Conservation (phyloP, 2,113 vertebrate genomes). For the Anas platyrhynchos region DNA sequence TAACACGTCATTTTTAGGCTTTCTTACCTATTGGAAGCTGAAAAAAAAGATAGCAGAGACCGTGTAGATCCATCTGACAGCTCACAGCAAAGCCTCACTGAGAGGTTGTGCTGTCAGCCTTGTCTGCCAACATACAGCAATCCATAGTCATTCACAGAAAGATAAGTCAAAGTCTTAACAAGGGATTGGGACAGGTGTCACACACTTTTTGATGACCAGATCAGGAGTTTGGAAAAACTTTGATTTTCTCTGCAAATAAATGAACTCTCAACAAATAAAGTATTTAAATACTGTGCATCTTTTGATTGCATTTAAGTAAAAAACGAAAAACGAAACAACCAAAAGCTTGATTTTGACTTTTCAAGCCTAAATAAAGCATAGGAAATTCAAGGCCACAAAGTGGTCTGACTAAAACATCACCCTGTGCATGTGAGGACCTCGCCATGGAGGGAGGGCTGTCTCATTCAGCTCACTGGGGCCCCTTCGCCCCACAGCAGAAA, state of each 20-base stretch:
- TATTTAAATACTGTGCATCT: neutral
- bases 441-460: neutral
- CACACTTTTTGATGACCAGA: neutral
- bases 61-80: neutral
- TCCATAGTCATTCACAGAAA: neutral
- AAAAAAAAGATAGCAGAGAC: neutral
- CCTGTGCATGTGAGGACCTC: neutral
- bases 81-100: neutral
- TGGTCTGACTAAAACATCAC: neutral
- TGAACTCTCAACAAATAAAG: neutral
- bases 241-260: neutral
- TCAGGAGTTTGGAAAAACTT: neutral
- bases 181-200: neutral
- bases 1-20: neutral
- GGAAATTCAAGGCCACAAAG: neutral
- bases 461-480: neutral
- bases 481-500: neutral
- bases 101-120: neutral
- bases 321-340: neutral
- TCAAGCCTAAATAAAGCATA: neutral
- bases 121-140: neutral
- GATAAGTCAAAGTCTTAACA: neutral
- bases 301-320: neutral
- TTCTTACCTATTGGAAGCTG: neutral
- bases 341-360: neutral